A percentile compares a stretch with the other conserved stretches of the same genome.
Conservation (phyloP, 2,888 invertebrate genomes). For the Germaria angustata region DNA sequence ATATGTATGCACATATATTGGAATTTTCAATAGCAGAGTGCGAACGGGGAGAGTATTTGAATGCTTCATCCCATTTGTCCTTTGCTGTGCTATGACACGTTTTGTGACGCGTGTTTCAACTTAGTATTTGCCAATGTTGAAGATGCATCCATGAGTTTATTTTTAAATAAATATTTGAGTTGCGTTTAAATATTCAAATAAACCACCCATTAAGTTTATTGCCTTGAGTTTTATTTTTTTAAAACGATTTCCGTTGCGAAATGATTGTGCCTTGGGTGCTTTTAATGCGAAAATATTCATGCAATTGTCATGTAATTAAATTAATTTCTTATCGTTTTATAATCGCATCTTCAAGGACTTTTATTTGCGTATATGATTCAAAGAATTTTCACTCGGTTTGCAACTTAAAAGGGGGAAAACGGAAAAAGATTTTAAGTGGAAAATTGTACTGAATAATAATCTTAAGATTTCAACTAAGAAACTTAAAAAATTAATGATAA, state of each 20-base stretch:
- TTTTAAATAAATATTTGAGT: constrained; percentile 55
- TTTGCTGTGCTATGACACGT: constrained; percentile 45
- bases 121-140: constrained; percentile 13
- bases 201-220: constrained; percentile 58
- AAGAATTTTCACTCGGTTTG: constrained; percentile 28
- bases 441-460: too few relatives aligned
- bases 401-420: constrained; percentile 5
- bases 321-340: constrained; percentile 54
- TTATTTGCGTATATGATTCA: constrained; percentile 31
- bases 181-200: constrained; percentile 66
- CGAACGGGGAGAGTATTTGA: constrained; percentile 17
- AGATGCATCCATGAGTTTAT: not conserved
- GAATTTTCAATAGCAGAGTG: constrained; percentile 24
- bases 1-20: constrained; percentile 3
- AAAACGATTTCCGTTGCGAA: constrained; percentile 59
- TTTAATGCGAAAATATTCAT: constrained; percentile 45
- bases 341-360: constrained; percentile 29
- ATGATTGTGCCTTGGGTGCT: constrained; percentile 58
- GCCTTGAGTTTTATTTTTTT: constrained; percentile 43
- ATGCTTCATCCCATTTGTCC: constrained; percentile 36
- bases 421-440: not conserved
- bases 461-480: too few relatives aligned
- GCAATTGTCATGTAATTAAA: constrained; percentile 65
- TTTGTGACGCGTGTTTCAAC: constrained; percentile 62
- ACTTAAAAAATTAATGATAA: too few relatives aligned